Evolutionary conservation across 37 sponge, comb jelly and placozoan species (phyloP).

Genomic region (Lycopodina hypogea): DNA sequence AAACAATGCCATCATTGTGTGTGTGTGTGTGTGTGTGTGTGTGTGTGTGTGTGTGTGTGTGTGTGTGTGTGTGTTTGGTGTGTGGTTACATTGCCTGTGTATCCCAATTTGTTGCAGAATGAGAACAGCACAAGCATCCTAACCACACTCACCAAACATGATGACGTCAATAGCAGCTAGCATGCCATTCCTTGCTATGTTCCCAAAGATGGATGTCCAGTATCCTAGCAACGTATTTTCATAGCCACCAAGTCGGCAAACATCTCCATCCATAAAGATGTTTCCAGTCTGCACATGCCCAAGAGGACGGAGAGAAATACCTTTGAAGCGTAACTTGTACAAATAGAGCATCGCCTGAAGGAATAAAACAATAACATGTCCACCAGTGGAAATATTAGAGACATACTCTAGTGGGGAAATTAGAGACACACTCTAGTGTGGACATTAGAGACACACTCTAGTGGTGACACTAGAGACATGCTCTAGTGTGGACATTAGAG

Average conservation of each 20-base stretch:
- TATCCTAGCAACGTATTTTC: constrained; percentile 63
- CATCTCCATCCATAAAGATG: constrained; percentile 40
- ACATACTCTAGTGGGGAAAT: too few species aligned
- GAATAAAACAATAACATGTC: not conserved
- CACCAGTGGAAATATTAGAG: too few species aligned
- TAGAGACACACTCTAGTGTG: too few species aligned
- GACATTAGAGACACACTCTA: too few species aligned
- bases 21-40: too few species aligned
- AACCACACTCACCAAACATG: constrained; percentile 45
- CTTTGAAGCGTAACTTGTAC: not conserved
- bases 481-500: too few species aligned
- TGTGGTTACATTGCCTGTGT: too few species aligned
- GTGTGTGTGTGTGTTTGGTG: too few species aligned
- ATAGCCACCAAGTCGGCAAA: constrained; percentile 48
- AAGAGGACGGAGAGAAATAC: constrained; percentile 34
- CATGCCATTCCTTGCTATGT: not conserved
- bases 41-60: too few species aligned
- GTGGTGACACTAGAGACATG: too few species aligned
- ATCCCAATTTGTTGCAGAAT: too few species aligned
- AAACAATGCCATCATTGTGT: too few species aligned
- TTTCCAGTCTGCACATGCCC: constrained; percentile 65
- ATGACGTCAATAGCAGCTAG: constrained; percentile 20
- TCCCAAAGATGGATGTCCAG: constrained; percentile 22
- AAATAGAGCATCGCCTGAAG: constrained; percentile 42
- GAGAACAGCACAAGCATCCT: not conserved